phyloP scores from a whole-genome alignment of 2,113 vertebrate species.

The Chelonoidis abingdonii region DNA sequence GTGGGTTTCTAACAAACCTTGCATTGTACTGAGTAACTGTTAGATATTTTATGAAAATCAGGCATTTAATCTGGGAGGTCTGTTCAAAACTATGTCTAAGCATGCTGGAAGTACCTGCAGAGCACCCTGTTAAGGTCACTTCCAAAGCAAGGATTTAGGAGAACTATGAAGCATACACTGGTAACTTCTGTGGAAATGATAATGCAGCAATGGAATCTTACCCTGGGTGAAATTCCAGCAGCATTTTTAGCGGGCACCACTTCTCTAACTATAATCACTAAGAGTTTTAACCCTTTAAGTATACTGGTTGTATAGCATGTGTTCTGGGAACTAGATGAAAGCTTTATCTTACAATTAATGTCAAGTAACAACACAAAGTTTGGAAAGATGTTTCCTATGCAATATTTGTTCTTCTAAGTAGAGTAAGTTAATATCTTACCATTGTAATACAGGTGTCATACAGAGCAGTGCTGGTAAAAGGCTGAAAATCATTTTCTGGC shows the following conservation, averaged over 20 bases:
- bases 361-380: accelerated
- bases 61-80: background rate
- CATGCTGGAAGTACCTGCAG: background rate
- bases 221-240: background rate
- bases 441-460: background rate
- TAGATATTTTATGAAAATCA: background rate
- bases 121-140: background rate
- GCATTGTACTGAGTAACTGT: background rate
- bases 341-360: background rate
- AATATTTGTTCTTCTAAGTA: background rate
- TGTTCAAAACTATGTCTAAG: background rate
- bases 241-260: background rate
- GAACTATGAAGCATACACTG: background rate
- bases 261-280: background rate
- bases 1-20: background rate
- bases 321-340: background rate
- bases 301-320: background rate
- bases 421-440: background rate
- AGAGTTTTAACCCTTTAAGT: background rate
- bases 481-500: background rate
- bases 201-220: background rate
- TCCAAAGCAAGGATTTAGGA: background rate
- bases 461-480: background rate
- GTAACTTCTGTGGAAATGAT: background rate
- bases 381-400: accelerated